Conservation (phyloP, 2,113 vertebrate species). For the Neodon shergylaensis region DNA sequence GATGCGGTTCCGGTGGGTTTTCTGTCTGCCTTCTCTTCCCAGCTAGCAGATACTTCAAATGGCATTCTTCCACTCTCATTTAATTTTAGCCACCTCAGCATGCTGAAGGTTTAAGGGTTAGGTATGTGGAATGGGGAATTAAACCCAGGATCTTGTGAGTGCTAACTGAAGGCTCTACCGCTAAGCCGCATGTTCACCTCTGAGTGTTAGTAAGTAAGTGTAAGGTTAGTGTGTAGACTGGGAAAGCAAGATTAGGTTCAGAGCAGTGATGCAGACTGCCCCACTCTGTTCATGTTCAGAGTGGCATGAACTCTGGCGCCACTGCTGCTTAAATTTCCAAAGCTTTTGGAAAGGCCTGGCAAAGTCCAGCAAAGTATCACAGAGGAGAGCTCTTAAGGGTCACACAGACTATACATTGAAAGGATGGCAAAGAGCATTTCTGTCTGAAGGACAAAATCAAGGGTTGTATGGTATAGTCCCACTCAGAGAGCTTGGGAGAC, state of each 20-base stretch:
- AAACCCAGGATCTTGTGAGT: neutral
- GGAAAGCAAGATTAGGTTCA: neutral
- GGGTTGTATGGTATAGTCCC: neutral
- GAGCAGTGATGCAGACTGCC: neutral
- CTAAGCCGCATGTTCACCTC: neutral
- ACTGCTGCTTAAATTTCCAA: neutral
- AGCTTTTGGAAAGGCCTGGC: neutral
- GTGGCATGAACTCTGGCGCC: neutral
- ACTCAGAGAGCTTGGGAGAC: neutral
- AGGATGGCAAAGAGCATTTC: neutral
- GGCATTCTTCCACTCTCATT: neutral
- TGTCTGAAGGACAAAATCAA: neutral
- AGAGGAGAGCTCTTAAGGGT: neutral
- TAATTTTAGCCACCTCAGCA: neutral
- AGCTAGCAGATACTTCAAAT: neutral
- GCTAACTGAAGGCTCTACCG: neutral
- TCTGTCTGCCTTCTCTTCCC: neutral
- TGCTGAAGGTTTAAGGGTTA: neutral
- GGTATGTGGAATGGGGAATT: neutral
- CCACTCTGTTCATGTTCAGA: neutral
- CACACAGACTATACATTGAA: neutral
- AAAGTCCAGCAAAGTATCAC: neutral
- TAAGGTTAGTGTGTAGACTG: neutral
- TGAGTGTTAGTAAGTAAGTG: too few relatives aligned
- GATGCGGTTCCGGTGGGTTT: neutral